Evolutionary conservation across 1,140 invertebrate species (phyloP).

Genomic region (Drosophila grimshawi): DNA sequence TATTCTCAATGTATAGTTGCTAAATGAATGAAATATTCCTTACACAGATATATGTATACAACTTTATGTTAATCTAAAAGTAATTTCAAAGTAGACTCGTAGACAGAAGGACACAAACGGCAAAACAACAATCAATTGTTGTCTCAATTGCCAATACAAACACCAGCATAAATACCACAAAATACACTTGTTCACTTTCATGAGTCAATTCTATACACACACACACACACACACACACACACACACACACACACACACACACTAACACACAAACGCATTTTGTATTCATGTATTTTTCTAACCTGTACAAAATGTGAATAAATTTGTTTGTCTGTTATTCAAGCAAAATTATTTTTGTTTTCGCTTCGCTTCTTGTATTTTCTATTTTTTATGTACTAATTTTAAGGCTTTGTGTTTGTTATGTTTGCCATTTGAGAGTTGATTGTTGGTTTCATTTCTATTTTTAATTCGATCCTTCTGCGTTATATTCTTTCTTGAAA

Average conservation of each 20-base stretch:
- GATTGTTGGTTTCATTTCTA: conserved; percentile 35
- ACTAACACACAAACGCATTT: conserved; percentile 1
- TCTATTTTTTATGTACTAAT: neutral
- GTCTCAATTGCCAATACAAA: too few relatives aligned
- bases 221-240: conserved; percentile 5
- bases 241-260: neutral
- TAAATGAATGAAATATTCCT: neutral
- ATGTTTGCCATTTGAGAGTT: conserved; percentile 11
- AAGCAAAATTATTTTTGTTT: conserved; percentile 23
- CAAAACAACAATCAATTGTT: neutral
- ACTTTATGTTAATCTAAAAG: too few relatives aligned
- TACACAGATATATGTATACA: conserved; percentile 1
- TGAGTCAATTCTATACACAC: conserved; percentile 6
- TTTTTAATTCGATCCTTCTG: conserved; percentile 36
- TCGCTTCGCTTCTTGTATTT: conserved; percentile 31
- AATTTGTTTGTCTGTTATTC: conserved; percentile 35
- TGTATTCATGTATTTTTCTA: conserved; percentile 2
- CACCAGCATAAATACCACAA: conserved; percentile 5
- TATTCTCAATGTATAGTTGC: neutral
- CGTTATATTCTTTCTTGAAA: conserved; percentile 52
- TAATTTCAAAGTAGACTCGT: conserved; percentile 13
- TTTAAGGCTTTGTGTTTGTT: conserved; percentile 43
- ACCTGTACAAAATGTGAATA: conserved; percentile 35
- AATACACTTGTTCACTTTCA: conserved; percentile 4
- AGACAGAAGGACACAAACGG: conserved; percentile 6